Evolutionary conservation across 2,113 vertebrate species (phyloP).

Genomic region (Neofelis nebulosa): DNA sequence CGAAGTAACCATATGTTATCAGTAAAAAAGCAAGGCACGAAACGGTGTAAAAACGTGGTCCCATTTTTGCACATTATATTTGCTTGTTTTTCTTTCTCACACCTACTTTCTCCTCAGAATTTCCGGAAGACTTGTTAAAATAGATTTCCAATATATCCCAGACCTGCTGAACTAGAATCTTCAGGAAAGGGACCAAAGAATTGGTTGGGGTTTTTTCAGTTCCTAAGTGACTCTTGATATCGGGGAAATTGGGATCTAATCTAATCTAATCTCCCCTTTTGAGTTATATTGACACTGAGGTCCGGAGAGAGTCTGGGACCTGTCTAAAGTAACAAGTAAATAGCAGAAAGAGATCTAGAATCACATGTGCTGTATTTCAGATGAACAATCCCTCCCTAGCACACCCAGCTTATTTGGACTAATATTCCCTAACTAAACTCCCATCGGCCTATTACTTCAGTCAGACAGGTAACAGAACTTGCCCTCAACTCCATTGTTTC

Average conservation of each 20-base stretch:
- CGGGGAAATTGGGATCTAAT: not conserved
- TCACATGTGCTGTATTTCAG: not conserved
- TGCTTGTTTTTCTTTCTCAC: constrained; percentile 27
- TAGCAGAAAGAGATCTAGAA: not conserved
- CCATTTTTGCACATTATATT: not conserved
- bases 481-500: not conserved
- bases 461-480: constrained; percentile 56
- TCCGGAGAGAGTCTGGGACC: not conserved
- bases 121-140: not conserved
- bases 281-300: not conserved
- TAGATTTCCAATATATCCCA: not conserved
- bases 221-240: too few relatives aligned
- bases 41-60: not conserved
- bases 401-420: not conserved
- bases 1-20: not conserved
- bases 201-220: not conserved
- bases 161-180: not conserved
- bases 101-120: not conserved
- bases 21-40: not conserved
- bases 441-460: not conserved
- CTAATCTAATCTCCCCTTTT: not conserved
- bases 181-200: not conserved
- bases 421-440: not conserved
- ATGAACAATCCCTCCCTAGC: not conserved
- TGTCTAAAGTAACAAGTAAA: not conserved